Evolutionary conservation across 2,113 vertebrate genomes (phyloP), one percentile per base, ranked within the genome.

Genomic region (Plecotus auritus): DNA sequence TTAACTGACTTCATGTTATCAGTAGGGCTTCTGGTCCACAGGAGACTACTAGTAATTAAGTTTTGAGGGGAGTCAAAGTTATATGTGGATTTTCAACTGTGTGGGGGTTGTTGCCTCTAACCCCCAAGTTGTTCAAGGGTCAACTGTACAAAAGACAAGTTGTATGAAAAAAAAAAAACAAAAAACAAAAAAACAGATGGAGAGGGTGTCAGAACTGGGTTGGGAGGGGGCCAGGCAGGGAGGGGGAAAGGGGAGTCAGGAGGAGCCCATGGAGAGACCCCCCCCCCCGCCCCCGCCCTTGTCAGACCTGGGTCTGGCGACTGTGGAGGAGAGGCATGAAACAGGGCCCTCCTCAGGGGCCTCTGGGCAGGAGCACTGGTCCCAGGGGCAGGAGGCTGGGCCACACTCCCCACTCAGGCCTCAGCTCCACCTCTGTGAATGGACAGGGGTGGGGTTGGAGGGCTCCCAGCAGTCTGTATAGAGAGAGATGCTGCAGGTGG

Each of bases 371-470:
- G 51, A 35, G 8, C 45, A 8, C 26, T 28, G 77, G 64, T 12
- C 30, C 11, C 26, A 1, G 12, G 77, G 22, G 18, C 54, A 30
- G 37, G 35, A 14, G 77, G 66, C 20, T 11, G 0, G 7, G 82
- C 35, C 35, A 28, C 45, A 1, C 30, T 4, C 3, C 73, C 35
- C 9, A 61, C 28, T 28, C 32, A 49, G 18, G 35, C 40, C 20
- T 49, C 47, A 4, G 67, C 54, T 42, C 8, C 7, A 1, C 22
- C 18, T 32, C 73, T n/a, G 42, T 16, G 4, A 17, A 32, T 0
- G 1, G 40, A 10, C 47, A 20, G 7, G 10, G 30, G 11, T 4
- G 35, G n/a, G 30, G 14, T 12, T 2, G 2, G 12, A 1, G 42
- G 1, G 12, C 8, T 30, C 35, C 11, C 28, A 1, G n/a, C 3